These are phyloP conservation scores for Microctonus hyperodae DNA, from an alignment of 2,888 invertebrate genomes.

Conservation along the genomic window DNA sequence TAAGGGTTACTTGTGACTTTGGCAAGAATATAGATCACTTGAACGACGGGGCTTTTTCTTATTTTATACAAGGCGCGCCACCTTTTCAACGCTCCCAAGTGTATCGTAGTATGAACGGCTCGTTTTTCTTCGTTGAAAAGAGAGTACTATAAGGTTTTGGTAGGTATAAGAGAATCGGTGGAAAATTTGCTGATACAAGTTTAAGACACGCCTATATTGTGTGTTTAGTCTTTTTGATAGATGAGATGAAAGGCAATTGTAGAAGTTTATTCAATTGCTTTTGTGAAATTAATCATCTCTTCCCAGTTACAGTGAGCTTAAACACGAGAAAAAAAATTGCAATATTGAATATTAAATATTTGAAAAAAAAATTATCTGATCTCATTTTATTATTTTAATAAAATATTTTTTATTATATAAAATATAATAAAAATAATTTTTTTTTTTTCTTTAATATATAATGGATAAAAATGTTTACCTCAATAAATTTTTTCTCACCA, in stretches of 20 bases:
- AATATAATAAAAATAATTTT: too few species aligned
- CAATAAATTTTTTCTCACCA: too few species aligned
- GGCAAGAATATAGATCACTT: slow-evolving; percentile 39
- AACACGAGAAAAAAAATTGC: too few species aligned
- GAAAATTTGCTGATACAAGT: slow-evolving; percentile 3
- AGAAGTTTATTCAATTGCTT: background rate
- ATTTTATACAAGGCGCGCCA: slow-evolving; percentile 27
- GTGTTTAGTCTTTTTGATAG: background rate
- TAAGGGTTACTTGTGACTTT: slow-evolving; percentile 24
- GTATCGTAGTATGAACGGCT: slow-evolving; percentile 29
- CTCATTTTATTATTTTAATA: too few species aligned
- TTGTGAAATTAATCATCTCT: background rate
- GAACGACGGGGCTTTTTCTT: slow-evolving; percentile 30
- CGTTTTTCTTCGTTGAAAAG: slow-evolving; percentile 30
- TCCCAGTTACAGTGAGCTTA: too few species aligned
- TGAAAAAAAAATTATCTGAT: too few species aligned
- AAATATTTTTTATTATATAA: too few species aligned
- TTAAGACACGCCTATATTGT: background rate
- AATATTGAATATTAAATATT: too few species aligned
- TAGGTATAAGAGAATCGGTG: too few species aligned
- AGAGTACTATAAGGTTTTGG: too few species aligned
- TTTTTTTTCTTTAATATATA: too few species aligned
- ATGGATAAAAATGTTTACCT: too few species aligned
- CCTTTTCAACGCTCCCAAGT: slow-evolving; percentile 31
- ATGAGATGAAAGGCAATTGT: background rate